Conservation (phyloP, 92 coral and sea anemone genomes). For the Parazoanthus darwini region DNA sequence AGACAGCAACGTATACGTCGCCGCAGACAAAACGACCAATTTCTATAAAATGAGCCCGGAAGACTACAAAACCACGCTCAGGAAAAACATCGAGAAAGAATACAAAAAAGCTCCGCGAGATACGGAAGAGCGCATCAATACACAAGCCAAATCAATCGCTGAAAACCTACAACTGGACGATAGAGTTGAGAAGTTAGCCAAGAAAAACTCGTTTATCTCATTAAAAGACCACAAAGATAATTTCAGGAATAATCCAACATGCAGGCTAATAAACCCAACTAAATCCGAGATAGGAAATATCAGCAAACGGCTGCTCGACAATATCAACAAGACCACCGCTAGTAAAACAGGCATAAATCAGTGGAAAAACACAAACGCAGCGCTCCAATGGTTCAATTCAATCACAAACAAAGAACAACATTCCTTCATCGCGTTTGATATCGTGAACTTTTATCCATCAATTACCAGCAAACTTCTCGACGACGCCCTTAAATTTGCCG, state of each 20-base stretch:
- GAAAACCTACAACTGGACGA: neutral
- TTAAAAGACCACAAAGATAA: neutral
- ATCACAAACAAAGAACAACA: slow-evolving; percentile 12
- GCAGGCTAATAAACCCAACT: no score
- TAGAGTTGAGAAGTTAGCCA: neutral
- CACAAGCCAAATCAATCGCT: neutral
- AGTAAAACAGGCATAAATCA: slow-evolving; percentile 5
- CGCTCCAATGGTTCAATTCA: slow-evolving; percentile 26
- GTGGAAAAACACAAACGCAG: slow-evolving; percentile 27
- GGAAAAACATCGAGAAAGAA: no score
- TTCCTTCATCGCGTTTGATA: slow-evolving; percentile 28
- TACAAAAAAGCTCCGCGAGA: no score
- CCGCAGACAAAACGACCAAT: no score
- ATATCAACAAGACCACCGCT: no score
- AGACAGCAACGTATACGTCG: no score
- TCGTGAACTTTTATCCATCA: no score
- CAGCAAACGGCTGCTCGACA: no score
- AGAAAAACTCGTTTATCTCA: neutral
- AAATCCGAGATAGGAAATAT: no score
- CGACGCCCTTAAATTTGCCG: slow-evolving; percentile 20
- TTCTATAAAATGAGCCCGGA: no score
- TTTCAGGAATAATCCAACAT: neutral
- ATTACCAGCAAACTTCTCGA: neutral
- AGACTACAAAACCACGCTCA: no score
- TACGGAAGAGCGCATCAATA: no score